Base-by-base conservation (phyloP, 2,797 vertebrate species). In the Gadopsis bispinosus region DNA sequence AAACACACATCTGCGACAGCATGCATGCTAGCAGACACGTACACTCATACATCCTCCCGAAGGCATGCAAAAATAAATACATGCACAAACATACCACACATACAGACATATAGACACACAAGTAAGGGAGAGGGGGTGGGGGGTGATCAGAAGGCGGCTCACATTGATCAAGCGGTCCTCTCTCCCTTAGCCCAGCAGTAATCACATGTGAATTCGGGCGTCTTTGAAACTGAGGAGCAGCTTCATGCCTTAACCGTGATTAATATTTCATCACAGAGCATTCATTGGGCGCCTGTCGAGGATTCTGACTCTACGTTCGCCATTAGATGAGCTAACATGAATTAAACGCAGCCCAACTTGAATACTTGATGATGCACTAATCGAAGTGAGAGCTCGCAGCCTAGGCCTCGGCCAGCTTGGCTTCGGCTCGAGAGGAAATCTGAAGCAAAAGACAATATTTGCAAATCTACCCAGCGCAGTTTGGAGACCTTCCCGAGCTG, bases 231-330 rank as follows among this genome's bases (percentile, higher is more conserved):
- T 94, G 94, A 94, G 94, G 94, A 95, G 94, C 94, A 81, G 96
- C 96, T 96, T 95, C 95, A 81, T 97, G 96, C 96, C 95, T 95
- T 96, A 97, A 96, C 96, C 93, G 90, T 84, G 93, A 97, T 99
- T 96, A 98, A 99, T 99, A 97, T 99, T 99, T 99, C 95, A 99
- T 99, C 96, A 97, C 94, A 97, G 95, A 95, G 96, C 96, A 96
- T 96, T 96, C 95, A 96, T 96, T 95, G 96, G 96, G 95, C 93
- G 96, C 96, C 97, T 96, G 96, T 95, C 93, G 96, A 98, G 96
- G 94, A 95, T 97, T 97, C 96, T 95, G 95, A 91, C 92, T 95
- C 92, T 89, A 95, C 95, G 87, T 95, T 93, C 88, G 92, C 94
- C 90, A 95, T 95, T 96, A 97, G 96, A 96, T 94, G 95, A 96